phyloP scores from a whole-genome alignment of 2,113 vertebrate genomes.

The Anguilla rostrata region DNA sequence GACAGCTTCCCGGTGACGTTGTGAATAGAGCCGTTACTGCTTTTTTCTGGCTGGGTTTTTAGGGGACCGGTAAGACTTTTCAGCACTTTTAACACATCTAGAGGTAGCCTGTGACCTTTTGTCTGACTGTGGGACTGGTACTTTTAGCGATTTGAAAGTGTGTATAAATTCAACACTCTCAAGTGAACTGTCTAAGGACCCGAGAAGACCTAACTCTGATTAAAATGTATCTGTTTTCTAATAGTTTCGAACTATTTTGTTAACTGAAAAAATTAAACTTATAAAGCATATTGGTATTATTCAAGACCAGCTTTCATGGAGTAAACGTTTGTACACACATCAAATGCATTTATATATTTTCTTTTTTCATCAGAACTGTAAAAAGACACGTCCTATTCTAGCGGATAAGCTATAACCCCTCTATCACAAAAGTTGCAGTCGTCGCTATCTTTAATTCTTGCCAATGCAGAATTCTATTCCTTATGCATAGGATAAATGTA shows the following conservation, averaged over 20 bases:
- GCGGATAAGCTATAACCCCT: background rate
- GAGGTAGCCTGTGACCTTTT: slow-evolving; percentile 48
- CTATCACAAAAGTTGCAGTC: background rate
- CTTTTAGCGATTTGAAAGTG: slow-evolving; percentile 36
- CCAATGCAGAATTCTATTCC: background rate
- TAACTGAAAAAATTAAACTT: slow-evolving; percentile 60
- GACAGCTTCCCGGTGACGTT: slow-evolving; percentile 54
- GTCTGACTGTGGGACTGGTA: slow-evolving; percentile 37
- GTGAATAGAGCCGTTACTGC: slow-evolving; percentile 52
- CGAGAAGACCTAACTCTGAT: slow-evolving; percentile 41
- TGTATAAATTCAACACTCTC: slow-evolving; percentile 47
- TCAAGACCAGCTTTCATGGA: slow-evolving; percentile 3
- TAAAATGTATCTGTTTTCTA: slow-evolving; percentile 60
- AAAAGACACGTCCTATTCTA: background rate
- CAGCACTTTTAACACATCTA: slow-evolving; percentile 63
- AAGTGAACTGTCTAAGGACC: slow-evolving; percentile 43
- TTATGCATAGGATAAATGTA: too few species aligned
- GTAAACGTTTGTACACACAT: background rate
- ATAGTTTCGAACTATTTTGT: slow-evolving; percentile 55
- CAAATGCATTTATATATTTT: slow-evolving; percentile 4
- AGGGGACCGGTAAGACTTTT: slow-evolving; percentile 63
- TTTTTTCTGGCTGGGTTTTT: slow-evolving; percentile 61
- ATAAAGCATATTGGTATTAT: slow-evolving; percentile 56
- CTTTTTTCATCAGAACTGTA: background rate
- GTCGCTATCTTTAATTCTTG: background rate